phyloP scores from a whole-genome alignment of 2,113 vertebrate species.

The Verasper variegatus region DNA sequence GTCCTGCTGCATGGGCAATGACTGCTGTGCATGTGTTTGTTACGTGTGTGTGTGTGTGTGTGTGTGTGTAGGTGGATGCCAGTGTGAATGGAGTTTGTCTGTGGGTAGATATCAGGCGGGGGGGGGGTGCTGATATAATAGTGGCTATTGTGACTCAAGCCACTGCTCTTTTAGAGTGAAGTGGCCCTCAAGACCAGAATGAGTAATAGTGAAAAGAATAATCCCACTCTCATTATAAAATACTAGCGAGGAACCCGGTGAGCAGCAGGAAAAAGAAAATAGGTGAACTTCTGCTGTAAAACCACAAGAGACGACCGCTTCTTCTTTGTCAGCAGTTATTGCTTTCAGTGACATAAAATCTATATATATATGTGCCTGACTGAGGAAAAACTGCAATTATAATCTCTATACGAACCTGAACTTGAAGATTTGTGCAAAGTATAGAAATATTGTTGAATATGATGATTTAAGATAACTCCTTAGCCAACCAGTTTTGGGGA shows the following conservation, averaged over 20 bases:
- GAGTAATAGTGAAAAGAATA: conserved; percentile 1
- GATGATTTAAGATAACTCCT: no score
- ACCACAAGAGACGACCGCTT: not conserved
- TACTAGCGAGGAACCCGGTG: not conserved
- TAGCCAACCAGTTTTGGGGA: no score
- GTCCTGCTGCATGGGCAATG: conserved; percentile 72
- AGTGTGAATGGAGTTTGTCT: conserved; percentile 7
- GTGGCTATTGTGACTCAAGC: conserved; percentile 11
- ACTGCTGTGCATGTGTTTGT: conserved; percentile 69
- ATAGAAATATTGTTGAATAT: no score
- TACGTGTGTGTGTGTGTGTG: not conserved
- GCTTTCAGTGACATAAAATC: not conserved
- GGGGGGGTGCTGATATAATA: not conserved
- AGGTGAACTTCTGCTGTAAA: not conserved
- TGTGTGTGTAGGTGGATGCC: conserved; percentile 19
- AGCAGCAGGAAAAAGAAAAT: not conserved
- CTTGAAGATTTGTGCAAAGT: no score
- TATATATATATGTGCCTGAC: not conserved
- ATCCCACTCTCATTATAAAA: not conserved
- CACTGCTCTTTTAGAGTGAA: not conserved
- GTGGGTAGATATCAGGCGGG: conserved; percentile 19
- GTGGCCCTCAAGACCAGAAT: not conserved
- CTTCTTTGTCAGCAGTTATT: conserved; percentile 6
- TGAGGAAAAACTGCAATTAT: not conserved
- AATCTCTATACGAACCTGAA: no score